Base-by-base conservation (phyloP, 2,888 invertebrate genomes). In the Molanna angustata region DNA sequence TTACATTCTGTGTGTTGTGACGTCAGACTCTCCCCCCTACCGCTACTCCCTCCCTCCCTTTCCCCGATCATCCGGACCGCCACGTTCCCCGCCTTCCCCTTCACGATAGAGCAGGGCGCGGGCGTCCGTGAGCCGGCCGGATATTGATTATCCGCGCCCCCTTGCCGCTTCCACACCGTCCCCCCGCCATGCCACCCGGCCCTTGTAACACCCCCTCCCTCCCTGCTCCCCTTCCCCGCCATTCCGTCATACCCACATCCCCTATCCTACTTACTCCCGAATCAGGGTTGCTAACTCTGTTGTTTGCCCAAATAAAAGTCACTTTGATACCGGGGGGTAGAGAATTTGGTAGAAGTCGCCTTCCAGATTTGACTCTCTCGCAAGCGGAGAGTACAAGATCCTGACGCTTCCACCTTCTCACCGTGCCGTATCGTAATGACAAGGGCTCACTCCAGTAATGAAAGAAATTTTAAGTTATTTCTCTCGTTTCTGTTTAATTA, bases 101-200 rank as follows among this genome's bases (percentile, higher is more conserved):
- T 17, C 32, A 42, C 18, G 9, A 33, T 33, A 32, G 40, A 14
- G 40, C 20, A 20, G 50, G 48, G 51, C 42, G 50, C 49, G 44
- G 51, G 50, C 76, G 76, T 76, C 77, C 76, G 76, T 75, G 74
- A 76, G 76, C 76, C 76, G 75, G 76, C 76, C 76, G 76, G 76
- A 77, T 77, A 77, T 77, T 76, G 77, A 76, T 77, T 78, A 77
- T 77, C 77, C 77, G 76, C 76, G 76, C 74, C 76, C 74, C 76
- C 73, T 75, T 75, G 74, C 76, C 74, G 73, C 72, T 70, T 71
- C 70, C 67, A 69, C 66, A 66, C 69, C 73, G 71, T 68, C 65
- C 68, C 65, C 69, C 65, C 66, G 63, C 64, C 61, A 32, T 27
- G 33, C 48, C 16, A 19, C 44, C 32, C 43, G 52, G 19, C 45